Evolutionary conservation across 2,888 invertebrate species (phyloP), one percentile per base, ranked within the genome.

Genomic region (Phyllotreta striolata): DNA sequence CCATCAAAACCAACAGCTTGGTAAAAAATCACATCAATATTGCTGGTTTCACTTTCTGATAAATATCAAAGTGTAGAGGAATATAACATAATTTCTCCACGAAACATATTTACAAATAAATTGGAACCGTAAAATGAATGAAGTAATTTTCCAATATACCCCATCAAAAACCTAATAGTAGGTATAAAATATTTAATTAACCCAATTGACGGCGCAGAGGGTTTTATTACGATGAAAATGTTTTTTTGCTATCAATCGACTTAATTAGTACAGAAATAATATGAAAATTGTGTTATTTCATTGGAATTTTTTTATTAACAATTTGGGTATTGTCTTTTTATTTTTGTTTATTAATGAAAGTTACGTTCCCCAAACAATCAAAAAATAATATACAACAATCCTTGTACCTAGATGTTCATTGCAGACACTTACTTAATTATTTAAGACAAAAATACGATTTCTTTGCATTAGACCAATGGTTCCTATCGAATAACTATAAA

Each of bases 381-480:
- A 24, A 24, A 4, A 24, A 24, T 24, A 24, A 24, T 1, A 24
- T 24, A 24, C 24, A 24, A 24, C 24, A 24, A 24, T 24, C 24
- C 24, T 24, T 24, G 24, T 24, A 24, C 2, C 1, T 24, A 24
- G 24, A 24, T 24, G 24, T 49, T 49, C 49, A 49, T 49, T 10
- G n/a, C 35, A 37, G n/a, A 37, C 37, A 35, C 35, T 10, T 49
- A 37, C 10, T 37, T 49, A 49, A 35, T 49, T 49, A 35, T 49
- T 49, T 49, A 49, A 35, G 52, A 52, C 24, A 52, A 52, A 52
- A 52, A 52, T 52, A 52, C 38, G 38, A 52, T 52, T 52, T 38
- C 52, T 8, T 3, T 39, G 12, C 5, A 52, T 38, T 38, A 34
- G 14, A 38, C 7, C 7, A 37, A 38, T 39, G 12, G 24, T 39